Percentiles rank a stretch among this genome's conserved stretches.
These are phyloP conservation scores for Steatornis caripensis DNA, from an alignment of 2,113 vertebrate species.

Conservation along the genomic window DNA sequence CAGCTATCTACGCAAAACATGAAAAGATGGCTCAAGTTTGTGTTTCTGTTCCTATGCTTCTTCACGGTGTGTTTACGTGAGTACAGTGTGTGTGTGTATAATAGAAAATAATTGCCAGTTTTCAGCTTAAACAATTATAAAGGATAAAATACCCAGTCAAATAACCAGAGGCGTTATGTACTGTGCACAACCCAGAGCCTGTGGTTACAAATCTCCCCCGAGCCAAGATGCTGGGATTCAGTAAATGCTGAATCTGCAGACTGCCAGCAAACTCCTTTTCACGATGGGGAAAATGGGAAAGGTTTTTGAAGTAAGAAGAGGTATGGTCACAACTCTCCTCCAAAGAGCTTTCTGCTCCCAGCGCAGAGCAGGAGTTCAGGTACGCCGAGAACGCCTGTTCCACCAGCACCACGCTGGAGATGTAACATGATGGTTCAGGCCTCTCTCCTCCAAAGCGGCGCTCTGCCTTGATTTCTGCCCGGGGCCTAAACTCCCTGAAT, in stretches of 20 bases:
- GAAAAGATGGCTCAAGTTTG: neutral
- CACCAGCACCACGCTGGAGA: neutral
- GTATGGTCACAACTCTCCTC: neutral
- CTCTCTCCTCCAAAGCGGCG: neutral
- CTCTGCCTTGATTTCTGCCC: neutral
- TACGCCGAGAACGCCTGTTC: neutral
- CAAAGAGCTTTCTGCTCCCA: neutral
- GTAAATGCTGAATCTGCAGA: neutral
- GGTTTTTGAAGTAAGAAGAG: neutral
- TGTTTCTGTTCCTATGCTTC: neutral
- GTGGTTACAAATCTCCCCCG: neutral
- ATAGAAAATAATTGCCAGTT: slow-evolving; percentile 16
- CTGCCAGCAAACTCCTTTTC: neutral
- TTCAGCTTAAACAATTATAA: slow-evolving; percentile 7
- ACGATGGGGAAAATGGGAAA: neutral
- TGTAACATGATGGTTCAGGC: neutral
- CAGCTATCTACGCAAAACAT: neutral
- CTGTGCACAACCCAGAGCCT: neutral
- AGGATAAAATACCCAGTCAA: neutral
- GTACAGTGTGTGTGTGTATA: neutral
- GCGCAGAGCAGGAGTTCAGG: neutral
- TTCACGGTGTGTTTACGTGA: neutral
- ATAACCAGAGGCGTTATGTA: neutral
- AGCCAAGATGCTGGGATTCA: neutral
- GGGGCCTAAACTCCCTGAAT: neutral